A percentile compares a stretch with the other conserved stretches of the same genome.
These are phyloP conservation scores for Bradypodion pumilum DNA, from an alignment of 2,797 vertebrate genomes.

Conservation along the genomic window DNA sequence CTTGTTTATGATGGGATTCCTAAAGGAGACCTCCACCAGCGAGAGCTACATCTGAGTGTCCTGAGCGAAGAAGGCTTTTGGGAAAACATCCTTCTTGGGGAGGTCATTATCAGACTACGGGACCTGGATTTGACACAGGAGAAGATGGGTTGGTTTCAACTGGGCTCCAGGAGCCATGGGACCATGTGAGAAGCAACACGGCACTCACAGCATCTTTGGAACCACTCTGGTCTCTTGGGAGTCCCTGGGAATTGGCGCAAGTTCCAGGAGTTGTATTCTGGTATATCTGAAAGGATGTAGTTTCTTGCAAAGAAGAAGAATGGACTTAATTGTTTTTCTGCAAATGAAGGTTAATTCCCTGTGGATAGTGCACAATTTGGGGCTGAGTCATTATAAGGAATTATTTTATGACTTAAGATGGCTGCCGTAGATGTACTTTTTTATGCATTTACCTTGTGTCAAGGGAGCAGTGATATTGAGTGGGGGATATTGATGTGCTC, in stretches of 20 bases:
- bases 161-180: conserved; percentile 79
- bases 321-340: conserved; percentile 9
- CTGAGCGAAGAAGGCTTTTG: conserved; percentile 93
- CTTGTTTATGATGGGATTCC: conserved; percentile 93
- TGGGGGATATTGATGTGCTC: conserved; percentile 3
- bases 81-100: conserved; percentile 93
- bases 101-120: conserved; percentile 88
- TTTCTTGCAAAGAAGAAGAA: neutral
- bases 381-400: conserved; percentile 34
- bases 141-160: conserved; percentile 93
- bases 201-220: neutral
- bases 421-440: conserved; percentile 44
- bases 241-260: conserved; percentile 21
- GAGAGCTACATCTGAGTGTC: conserved; percentile 91
- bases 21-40: conserved; percentile 89
- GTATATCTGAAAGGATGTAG: conserved; percentile 30
- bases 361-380: conserved; percentile 15
- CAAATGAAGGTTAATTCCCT: conserved; percentile 22
- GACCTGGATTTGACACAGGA: conserved; percentile 86
- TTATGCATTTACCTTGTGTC: conserved; percentile 81
- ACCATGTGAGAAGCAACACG: conserved; percentile 66
- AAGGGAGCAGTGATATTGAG: conserved; percentile 80
- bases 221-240: conserved; percentile 8
- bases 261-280: conserved; percentile 51
- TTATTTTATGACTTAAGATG: conserved; percentile 49